Conservation (phyloP, 2,113 vertebrate genomes). For the Suricata suricatta region DNA sequence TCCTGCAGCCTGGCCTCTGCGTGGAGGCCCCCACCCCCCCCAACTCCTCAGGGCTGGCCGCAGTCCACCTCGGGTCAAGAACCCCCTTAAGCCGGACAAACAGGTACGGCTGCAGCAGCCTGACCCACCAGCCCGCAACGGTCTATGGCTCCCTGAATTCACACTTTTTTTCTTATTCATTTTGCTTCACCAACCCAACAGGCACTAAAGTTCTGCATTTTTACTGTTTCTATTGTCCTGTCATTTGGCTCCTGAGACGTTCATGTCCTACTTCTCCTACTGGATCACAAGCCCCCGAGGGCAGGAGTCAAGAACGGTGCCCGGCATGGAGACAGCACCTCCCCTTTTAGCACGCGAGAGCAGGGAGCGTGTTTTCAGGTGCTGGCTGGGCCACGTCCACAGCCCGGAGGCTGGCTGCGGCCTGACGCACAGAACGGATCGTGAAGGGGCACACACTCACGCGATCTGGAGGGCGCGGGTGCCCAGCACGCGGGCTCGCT, state of each 20-base stretch:
- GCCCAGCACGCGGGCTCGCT: slow-evolving; percentile 95
- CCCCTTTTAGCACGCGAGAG: background rate
- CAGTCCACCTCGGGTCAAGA: background rate
- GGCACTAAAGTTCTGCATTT: background rate
- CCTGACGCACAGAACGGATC: accelerated
- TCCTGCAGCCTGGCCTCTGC: background rate
- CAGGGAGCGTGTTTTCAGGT: background rate
- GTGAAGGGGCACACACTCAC: slow-evolving; percentile 85
- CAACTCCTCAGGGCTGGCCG: background rate
- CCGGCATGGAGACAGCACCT: background rate
- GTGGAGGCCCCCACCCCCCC: background rate
- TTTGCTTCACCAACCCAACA: background rate
- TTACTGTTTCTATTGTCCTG: background rate
- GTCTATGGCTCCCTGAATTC: background rate
- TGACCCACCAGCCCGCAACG: background rate
- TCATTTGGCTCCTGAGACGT: background rate
- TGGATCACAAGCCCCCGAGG: background rate
- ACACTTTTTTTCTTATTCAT: background rate
- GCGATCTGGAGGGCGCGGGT: slow-evolving; percentile 98
- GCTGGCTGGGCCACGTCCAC: background rate
- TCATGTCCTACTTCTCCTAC: background rate
- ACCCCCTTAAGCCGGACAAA: background rate
- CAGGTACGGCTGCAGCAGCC: accelerated
- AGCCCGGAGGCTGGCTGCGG: background rate
- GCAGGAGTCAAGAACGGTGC: background rate